These are phyloP conservation scores for Gambusia yucatana DNA, from an alignment of 2,797 vertebrate species.

Conservation along the genomic window DNA sequence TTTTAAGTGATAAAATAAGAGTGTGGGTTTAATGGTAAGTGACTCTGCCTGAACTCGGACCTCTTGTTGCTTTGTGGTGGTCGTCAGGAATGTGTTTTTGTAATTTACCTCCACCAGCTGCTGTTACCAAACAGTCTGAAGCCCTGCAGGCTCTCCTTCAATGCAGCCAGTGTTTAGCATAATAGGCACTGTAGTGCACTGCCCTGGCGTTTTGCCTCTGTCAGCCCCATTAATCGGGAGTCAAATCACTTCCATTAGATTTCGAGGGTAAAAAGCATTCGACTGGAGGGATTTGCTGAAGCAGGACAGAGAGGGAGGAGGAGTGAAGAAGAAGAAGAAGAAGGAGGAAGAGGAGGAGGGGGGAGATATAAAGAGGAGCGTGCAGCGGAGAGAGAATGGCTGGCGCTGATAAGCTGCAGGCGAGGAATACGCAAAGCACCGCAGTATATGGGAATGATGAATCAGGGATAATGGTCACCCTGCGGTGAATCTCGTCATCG, in stretches of 20 bases:
- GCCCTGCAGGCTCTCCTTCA: constrained; percentile 45
- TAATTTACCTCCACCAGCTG: constrained; percentile 56
- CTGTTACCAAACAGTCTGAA: constrained; percentile 55
- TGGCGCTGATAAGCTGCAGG: constrained; percentile 78
- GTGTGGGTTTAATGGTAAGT: constrained; percentile 50
- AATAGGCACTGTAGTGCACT: constrained; percentile 64
- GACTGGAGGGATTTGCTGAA: constrained; percentile 79
- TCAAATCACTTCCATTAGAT: constrained; percentile 82
- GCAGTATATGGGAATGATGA: constrained; percentile 80
- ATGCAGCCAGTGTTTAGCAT: constrained; percentile 65
- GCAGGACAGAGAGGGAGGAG: constrained; percentile 58
- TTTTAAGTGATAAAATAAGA: background rate
- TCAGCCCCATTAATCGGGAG: constrained; percentile 80
- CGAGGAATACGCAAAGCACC: constrained; percentile 74
- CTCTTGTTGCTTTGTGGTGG: constrained; percentile 49
- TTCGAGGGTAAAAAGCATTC: constrained; percentile 76
- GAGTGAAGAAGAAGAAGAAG: constrained; percentile 27
- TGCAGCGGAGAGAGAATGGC: constrained; percentile 60
- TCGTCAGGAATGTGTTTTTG: constrained; percentile 55
- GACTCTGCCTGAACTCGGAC: constrained; percentile 52
- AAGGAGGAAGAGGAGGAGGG: constrained; percentile 24
- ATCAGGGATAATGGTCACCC: constrained; percentile 80
- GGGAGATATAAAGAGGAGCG: constrained; percentile 52
- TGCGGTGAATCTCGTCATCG: constrained; percentile 79
- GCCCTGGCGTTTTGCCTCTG: constrained; percentile 62